Evolutionary conservation across 2,888 invertebrate genomes (phyloP), one percentile per base, ranked within the genome.

Genomic region (Philopedon plagiatum): DNA sequence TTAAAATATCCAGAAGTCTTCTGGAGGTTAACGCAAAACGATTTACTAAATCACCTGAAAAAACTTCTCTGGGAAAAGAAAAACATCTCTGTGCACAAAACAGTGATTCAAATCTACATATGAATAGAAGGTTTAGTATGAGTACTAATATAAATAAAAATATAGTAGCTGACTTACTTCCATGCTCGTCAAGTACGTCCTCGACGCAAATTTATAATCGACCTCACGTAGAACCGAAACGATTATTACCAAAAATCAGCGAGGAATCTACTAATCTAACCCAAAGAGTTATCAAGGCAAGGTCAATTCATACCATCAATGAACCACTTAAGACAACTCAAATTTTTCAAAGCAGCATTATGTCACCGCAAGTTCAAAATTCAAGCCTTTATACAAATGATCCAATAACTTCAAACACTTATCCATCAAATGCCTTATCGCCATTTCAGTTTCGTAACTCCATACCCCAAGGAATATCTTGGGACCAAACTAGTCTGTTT

Each of bases 231-330:
- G 29, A 29, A 26, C 8, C 9, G 2, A 54, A 15, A 7, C 15
- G 49, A 13, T n/a, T 63, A 1, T 29, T 71, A 34, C 8, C 61
- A 11, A 72, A 51, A 57, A 62, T 49, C 5, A 29, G 34, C 18
- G 71, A 74, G 23, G 74, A 74, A n/a, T 57, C 61, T 11, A 13
- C 37, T 8, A 15, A 13, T 54, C 8, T 18, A 5, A 23, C 15
- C 7, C 65, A 65, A 39, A 67, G 68, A 54, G 8, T 19, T 19
- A 49, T 61, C 2, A 75, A 73, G 41, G 71, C 56, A 13, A 68
- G 73, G 15, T 76, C 76, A 1, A 73, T 76, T 26, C 54, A 75
- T 18, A 61, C 61, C 3, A 32, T 61, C 1, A 61, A 61, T 46
- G 46, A 61, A 29, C 18, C 61, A 2, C 5, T 32, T 2, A n/a